A percentile compares a stretch with the other conserved stretches of the same genome.
These are phyloP conservation scores for Samia ricini DNA, from an alignment of 1,140 invertebrate species.

Conservation along the genomic window DNA sequence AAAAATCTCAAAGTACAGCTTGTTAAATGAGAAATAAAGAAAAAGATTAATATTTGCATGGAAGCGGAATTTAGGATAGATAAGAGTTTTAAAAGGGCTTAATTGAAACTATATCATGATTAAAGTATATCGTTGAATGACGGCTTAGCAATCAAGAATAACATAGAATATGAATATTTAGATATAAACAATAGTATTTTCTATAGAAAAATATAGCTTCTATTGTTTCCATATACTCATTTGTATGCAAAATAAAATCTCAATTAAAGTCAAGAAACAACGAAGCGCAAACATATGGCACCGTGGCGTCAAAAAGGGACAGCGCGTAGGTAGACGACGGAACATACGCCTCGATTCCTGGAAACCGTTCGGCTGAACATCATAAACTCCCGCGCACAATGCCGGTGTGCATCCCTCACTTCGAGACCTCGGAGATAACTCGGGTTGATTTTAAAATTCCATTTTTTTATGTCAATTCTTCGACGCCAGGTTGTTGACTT, in stretches of 20 bases:
- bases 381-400: slow-evolving; percentile 58
- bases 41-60: slow-evolving; percentile 57
- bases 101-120: not conserved
- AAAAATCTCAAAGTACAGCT: no score
- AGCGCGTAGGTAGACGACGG: slow-evolving; percentile 28
- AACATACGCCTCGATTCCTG: slow-evolving; percentile 38
- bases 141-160: no score
- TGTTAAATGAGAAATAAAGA: slow-evolving; percentile 51
- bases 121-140: not conserved
- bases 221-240: not conserved
- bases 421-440: slow-evolving; percentile 23
- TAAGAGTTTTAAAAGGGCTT: no score
- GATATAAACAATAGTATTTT: no score
- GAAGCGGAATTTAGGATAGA: slow-evolving; percentile 44
- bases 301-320: slow-evolving; percentile 60
- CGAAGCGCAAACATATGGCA: slow-evolving; percentile 22
- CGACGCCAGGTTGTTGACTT: slow-evolving; percentile 18
- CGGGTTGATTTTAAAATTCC: slow-evolving; percentile 29
- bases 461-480: slow-evolving; percentile 22
- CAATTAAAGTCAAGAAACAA: slow-evolving; percentile 15
- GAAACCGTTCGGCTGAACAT: slow-evolving; percentile 39
- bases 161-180: no score
- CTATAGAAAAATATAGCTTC: no score
- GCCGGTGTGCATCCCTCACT: slow-evolving; percentile 28
- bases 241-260: slow-evolving; percentile 10